A percentile compares a stretch with the other conserved stretches of the same genome.
Conservation (phyloP, 2,888 invertebrate species). For the Cepaea hortensis region DNA sequence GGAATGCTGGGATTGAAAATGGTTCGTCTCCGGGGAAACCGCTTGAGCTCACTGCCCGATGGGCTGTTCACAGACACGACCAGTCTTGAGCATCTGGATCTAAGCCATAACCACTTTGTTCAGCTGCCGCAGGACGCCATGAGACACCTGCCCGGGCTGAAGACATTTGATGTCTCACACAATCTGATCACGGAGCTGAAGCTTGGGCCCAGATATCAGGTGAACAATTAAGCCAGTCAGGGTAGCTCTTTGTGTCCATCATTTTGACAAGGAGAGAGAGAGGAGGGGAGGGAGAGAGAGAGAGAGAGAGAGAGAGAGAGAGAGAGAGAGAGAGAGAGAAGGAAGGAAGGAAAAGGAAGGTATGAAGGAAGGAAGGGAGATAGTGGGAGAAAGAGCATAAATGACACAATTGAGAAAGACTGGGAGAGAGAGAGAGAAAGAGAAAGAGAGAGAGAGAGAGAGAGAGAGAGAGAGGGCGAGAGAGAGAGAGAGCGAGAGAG, state of each 20-base stretch:
- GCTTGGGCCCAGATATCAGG: slow-evolving; percentile 59
- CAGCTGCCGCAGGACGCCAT: slow-evolving; percentile 56
- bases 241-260: neutral
- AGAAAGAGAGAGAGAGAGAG: no score
- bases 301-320: neutral
- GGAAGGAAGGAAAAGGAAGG: no score
- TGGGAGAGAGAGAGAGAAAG: no score
- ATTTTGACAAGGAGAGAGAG: neutral
- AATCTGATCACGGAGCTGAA: slow-evolving; percentile 56
- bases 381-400: neutral
- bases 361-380: neutral
- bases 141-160: slow-evolving; percentile 54
- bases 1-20: slow-evolving; percentile 51
- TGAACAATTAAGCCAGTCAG: slow-evolving; percentile 7
- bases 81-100: slow-evolving; percentile 58
- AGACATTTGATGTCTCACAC: slow-evolving; percentile 59
- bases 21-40: slow-evolving; percentile 56
- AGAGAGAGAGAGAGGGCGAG: no score
- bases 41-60: slow-evolving; percentile 54
- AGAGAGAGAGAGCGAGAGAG: no score
- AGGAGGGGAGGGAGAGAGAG: neutral
- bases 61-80: slow-evolving; percentile 56
- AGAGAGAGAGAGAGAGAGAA: neutral
- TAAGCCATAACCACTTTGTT: slow-evolving; percentile 58
- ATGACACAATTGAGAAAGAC: no score